Evolutionary conservation across 2,797 vertebrate species (phyloP).

Genomic region (Tragelaphus eurycerus): DNA sequence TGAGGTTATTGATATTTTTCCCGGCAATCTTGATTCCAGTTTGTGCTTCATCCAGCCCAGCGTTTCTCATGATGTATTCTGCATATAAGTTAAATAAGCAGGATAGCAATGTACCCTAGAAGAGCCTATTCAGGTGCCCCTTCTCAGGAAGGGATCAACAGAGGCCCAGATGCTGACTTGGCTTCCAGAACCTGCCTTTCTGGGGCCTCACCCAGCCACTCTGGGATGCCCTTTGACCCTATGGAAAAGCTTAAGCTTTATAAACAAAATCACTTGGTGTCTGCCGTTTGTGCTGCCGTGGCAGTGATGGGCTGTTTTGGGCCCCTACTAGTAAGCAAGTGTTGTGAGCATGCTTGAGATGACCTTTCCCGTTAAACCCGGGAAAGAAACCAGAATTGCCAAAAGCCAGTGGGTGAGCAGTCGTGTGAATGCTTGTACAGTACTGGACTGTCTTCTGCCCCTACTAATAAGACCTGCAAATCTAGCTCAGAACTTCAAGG

Average conservation of each 20-base stretch:
- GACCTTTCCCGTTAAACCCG: neutral
- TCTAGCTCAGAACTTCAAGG: neutral
- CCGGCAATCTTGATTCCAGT: neutral
- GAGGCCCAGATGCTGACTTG: neutral
- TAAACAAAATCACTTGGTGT: conserved; percentile 14
- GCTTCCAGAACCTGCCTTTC: neutral
- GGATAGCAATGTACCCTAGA: neutral
- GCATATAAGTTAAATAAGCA: neutral
- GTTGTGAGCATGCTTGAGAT: neutral
- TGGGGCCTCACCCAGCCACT: neutral
- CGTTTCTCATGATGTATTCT: neutral
- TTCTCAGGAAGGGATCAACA: neutral
- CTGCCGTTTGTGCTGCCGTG: neutral
- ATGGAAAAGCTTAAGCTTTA: neutral
- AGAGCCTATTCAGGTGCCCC: neutral
- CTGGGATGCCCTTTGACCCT: neutral
- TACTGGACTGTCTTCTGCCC: neutral
- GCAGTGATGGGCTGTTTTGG: neutral
- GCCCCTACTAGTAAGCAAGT: neutral
- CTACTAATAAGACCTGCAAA: neutral
- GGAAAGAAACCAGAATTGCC: neutral
- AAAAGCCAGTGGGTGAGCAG: neutral
- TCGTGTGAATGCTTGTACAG: rapidly evolving
- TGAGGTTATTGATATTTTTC: neutral
- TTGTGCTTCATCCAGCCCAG: neutral